A percentile compares a stretch with the other conserved stretches of the same genome.
These are phyloP conservation scores for Eucera pruinosa DNA, from an alignment of 2,888 invertebrate species.

Conservation along the genomic window DNA sequence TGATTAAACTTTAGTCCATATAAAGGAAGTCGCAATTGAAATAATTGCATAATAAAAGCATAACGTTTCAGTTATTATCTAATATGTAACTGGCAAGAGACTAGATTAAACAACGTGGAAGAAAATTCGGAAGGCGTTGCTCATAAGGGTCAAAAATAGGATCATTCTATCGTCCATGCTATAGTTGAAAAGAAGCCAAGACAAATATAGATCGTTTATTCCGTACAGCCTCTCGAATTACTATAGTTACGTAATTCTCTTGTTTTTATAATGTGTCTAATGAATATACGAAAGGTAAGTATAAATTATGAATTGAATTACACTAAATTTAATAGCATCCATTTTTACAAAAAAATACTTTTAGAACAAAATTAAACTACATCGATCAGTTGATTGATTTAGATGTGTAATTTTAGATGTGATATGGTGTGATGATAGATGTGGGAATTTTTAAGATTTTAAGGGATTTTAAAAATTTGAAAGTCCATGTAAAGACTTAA, in stretches of 20 bases:
- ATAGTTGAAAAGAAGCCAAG: conserved; percentile 70
- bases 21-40: neutral
- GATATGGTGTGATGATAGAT: too few species aligned
- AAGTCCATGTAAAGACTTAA: too few species aligned
- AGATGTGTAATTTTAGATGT: neutral
- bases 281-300: neutral
- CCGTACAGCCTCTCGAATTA: conserved; percentile 79
- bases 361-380: neutral
- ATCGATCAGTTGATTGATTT: neutral
- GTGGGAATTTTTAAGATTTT: too few species aligned
- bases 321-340: neutral
- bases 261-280: conserved; percentile 31
- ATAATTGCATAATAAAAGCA: neutral
- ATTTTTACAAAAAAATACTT: neutral
- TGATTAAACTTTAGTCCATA: neutral
- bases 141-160: conserved; percentile 76
- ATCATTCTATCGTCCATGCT: conserved; percentile 59
- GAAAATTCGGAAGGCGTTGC: conserved; percentile 78
- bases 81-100: conserved; percentile 18
- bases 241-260: conserved; percentile 69
- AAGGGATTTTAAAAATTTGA: neutral
- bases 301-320: neutral
- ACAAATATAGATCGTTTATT: conserved; percentile 77
- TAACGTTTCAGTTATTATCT: conserved; percentile 27
- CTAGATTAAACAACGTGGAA: conserved; percentile 36